Evolutionary conservation across 1,140 invertebrate genomes (phyloP), one percentile per base, ranked within the genome.

Genomic region (Amyelois transitella): DNA sequence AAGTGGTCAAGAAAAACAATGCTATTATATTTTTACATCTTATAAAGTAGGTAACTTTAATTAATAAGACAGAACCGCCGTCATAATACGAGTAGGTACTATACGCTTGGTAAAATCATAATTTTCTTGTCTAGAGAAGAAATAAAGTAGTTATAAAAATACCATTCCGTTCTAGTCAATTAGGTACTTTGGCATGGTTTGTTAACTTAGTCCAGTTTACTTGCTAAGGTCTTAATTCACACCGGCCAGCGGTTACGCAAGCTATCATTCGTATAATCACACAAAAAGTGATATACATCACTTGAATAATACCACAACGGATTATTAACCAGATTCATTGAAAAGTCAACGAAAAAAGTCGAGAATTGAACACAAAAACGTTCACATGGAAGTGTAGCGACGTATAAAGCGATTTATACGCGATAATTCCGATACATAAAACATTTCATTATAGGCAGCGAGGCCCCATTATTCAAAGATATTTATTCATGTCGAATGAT

Each of bases 401-500:
- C 44, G 55, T 67, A 74, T 64, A 75, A 71, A 75, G 62, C 67
- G 81, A 78, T 79, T 81, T 78, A 70, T 75, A 81, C 63, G 62
- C 64, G 66, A 79, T 83, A 78, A 83, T 77, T 75, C 66, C 67
- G 65, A 81, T 76, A 79, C 81, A 78, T 80, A 80, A 85, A 85
- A 84, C 76, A 80, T 87, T 87, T 84, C 77, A 83, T 77, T 87
- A 79, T 78, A 79, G 69, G 77, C 82, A 82, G 70, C 67, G 76
- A 60, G 53, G 62, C 57, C 52, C 72, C 75, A 87, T 87, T 86
- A 84, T 80, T 87, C 84, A 83, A 80, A 84, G 77, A 87, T 86
- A 82, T 84, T 85, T 86, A 86, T 88, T 85, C 81, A 81, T 82
- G 81, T 83, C 82, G 81, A 88, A 88, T 83, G 84, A 87, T 87